phyloP scores from a whole-genome alignment of 2,888 invertebrate genomes.

The Drosophila lacicola region DNA sequence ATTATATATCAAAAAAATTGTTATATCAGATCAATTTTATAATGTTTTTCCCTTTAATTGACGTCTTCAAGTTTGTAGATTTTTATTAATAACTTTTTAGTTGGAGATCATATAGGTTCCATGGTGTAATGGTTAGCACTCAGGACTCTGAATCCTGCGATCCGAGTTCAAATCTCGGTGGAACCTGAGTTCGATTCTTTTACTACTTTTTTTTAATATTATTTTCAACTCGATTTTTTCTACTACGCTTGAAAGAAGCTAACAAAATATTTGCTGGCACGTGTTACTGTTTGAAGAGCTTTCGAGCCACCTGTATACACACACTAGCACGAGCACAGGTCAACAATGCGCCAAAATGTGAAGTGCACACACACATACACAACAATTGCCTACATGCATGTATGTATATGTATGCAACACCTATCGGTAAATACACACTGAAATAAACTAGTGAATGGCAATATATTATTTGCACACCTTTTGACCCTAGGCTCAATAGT shows the following conservation, averaged over 20 bases:
- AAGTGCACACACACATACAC: neutral
- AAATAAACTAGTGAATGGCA: neutral
- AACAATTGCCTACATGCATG: neutral
- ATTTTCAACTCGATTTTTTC: too few species aligned
- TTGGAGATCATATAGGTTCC: slow-evolving; percentile 81
- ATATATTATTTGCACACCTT: slow-evolving; percentile 3
- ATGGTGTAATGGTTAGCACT: slow-evolving; percentile 87
- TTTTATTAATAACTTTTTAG: slow-evolving; percentile 8
- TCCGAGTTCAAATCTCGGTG: slow-evolving; percentile 86
- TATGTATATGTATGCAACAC: neutral
- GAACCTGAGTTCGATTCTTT: slow-evolving; percentile 73
- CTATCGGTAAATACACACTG: neutral
- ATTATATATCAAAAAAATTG: too few species aligned
- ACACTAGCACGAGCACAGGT: slow-evolving; percentile 3
- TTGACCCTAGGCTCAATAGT: neutral
- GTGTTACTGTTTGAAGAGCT: slow-evolving; percentile 22
- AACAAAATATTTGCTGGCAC: slow-evolving; percentile 4
- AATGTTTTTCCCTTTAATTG: neutral
- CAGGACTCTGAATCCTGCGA: slow-evolving; percentile 86
- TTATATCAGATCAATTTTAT: neutral
- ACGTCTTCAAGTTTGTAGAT: too few species aligned
- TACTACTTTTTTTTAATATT: slow-evolving; percentile 5
- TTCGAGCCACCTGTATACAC: slow-evolving; percentile 4
- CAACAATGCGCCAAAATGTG: slow-evolving; percentile 14
- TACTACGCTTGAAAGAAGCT: neutral